Percentiles rank a stretch among this genome's conserved stretches.
phyloP scores from a whole-genome alignment of 2,797 vertebrate species.

The Centroberyx gerrardi region DNA sequence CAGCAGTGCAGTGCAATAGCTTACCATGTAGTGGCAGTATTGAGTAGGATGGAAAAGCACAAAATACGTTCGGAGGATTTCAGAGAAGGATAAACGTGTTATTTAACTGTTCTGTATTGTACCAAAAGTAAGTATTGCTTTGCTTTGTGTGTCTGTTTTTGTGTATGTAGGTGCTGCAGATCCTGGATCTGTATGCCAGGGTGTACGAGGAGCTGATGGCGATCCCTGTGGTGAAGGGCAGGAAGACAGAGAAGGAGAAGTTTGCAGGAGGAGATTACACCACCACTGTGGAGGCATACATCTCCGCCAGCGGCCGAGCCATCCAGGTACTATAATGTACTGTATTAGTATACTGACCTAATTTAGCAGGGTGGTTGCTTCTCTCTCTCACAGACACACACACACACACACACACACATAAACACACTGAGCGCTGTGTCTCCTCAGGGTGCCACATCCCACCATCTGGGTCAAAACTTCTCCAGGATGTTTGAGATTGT shows the following conservation, averaged over 20 bases:
- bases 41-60: no score
- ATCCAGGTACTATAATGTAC: constrained; percentile 89
- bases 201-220: constrained; percentile 98
- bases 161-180: constrained; percentile 91
- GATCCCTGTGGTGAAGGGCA: constrained; percentile 97
- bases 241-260: constrained; percentile 98
- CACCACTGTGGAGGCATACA: constrained; percentile 95
- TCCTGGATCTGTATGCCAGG: constrained; percentile 93
- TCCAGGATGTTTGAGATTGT: constrained; percentile 97
- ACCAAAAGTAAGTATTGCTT: neutral
- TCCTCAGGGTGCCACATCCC: constrained; percentile 94
- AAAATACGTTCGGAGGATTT: no score
- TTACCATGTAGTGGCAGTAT: no score
- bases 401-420: neutral
- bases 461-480: constrained; percentile 99
- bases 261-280: constrained; percentile 99
- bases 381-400: no score
- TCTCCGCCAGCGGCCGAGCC: constrained; percentile 97
- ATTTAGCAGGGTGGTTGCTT: neutral
- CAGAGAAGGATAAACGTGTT: no score
- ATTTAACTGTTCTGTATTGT: no score
- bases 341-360: neutral
- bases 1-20: no score
- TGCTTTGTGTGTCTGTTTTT: neutral
- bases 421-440: neutral